Evolutionary conservation across 2,888 invertebrate species (phyloP).

Genomic region (Odontomyia ornata): DNA sequence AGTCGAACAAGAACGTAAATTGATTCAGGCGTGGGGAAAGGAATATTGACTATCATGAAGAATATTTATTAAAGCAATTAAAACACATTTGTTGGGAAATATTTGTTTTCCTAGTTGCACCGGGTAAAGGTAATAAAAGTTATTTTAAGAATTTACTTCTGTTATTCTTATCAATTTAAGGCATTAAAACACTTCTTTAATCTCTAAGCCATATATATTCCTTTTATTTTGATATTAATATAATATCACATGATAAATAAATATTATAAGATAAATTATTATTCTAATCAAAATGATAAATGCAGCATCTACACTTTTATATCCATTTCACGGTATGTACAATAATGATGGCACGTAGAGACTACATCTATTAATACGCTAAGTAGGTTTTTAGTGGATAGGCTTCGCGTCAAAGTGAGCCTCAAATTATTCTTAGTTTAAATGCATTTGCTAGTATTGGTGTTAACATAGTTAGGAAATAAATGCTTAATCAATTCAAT

Average conservation of each 20-base stretch:
- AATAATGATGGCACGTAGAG: slow-evolving; percentile 42
- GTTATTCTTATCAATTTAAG: too few relatives aligned
- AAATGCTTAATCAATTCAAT: too few relatives aligned
- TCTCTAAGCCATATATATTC: not conserved
- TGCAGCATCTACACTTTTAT: slow-evolving; percentile 42
- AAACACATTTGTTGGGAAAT: too few relatives aligned
- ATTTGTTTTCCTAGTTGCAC: too few relatives aligned
- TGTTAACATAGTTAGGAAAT: not conserved
- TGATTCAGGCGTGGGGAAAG: too few relatives aligned
- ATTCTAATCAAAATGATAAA: slow-evolving; percentile 29
- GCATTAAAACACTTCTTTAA: not conserved
- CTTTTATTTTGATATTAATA: slow-evolving; percentile 48
- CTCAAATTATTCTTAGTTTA: not conserved
- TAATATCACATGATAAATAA: slow-evolving; percentile 51
- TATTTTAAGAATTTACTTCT: too few relatives aligned
- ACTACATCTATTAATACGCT: slow-evolving; percentile 43
- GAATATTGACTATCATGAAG: too few relatives aligned
- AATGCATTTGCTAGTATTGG: not conserved
- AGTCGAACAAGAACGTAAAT: too few relatives aligned
- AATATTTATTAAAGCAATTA: too few relatives aligned
- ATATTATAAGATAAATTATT: slow-evolving; percentile 36
- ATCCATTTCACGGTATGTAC: slow-evolving; percentile 39
- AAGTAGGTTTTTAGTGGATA: slow-evolving; percentile 21
- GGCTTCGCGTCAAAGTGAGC: not conserved
- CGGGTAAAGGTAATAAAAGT: too few relatives aligned